Base-by-base conservation (phyloP, 2,888 invertebrate species). In the Acronicta psi region DNA sequence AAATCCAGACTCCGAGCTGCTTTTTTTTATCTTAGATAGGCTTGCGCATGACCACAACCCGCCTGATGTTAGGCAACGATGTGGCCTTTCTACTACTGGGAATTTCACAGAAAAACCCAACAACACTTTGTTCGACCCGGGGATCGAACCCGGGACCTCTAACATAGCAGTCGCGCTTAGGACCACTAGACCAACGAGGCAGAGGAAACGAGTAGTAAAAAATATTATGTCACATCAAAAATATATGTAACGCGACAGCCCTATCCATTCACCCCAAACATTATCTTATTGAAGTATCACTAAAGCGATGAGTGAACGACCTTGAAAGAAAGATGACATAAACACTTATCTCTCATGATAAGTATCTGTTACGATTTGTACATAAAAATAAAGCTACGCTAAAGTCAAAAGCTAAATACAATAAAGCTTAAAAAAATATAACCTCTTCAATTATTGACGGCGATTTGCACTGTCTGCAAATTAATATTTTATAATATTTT, bases 241-340 rank as follows among this genome's bases (percentile, higher is more conserved):
- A 13, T 11, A 9, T 11, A 29, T 6, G n/a, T 18, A 7, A n/a
- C 9, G 49, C 36, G 61, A 13, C 49, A 68, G 31, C 69, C 69
- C 62, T 65, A n/a, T 54, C 29, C 51, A 47, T 37, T 43, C 20
- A 31, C 45, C 40, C 18, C 17, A 20, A 17, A 31, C 13, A 34
- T 38, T 42, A 40, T 42, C 25, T 29, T 40, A 40, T 2, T 13
- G 13, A 14, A 38, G 34, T 37, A 55, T 52, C 29, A 29, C 38
- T 46, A 36, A 49, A 59, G 34, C 37, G 55, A 53, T 50, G 54
- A 49, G 31, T 25, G 45, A 18, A 23, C 54, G 54, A 52, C 60
- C 69, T 54, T 51, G 53, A 18, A 31, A 10, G 55, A 46, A 29
- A 41, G 53, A 51, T 47, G 57, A 60, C 31, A 67, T 60, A 54